phyloP scores from a whole-genome alignment of 2,888 invertebrate genomes.

The Pseudanteris insignis region DNA sequence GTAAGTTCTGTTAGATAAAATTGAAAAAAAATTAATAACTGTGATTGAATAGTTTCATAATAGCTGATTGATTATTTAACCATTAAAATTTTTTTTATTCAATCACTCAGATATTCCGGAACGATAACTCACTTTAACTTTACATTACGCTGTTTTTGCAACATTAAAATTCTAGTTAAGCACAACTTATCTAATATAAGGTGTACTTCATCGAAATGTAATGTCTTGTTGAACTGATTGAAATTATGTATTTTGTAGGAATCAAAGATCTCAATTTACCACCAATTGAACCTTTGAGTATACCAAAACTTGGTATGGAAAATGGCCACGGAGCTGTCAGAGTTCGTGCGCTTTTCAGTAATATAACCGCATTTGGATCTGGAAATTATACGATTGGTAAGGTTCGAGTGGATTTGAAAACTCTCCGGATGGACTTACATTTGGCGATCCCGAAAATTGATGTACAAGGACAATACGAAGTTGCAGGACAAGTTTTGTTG shows the following conservation, averaged over 20 bases:
- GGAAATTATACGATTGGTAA: constrained; percentile 78
- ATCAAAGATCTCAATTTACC: constrained; percentile 78
- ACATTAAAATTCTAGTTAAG: no score
- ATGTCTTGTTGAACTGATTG: no score
- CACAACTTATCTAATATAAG: no score
- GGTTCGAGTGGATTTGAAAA: constrained; percentile 66
- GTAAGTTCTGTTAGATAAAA: no score
- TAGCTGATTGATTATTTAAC: no score
- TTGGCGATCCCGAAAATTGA: constrained; percentile 75
- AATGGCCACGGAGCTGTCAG: constrained; percentile 81
- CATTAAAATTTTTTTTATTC: no score
- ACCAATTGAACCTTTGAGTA: constrained; percentile 77
- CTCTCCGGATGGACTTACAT: constrained; percentile 59
- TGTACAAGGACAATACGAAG: constrained; percentile 79
- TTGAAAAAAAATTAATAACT: no score
- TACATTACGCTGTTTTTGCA: no score
- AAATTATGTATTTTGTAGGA: constrained; percentile 65
- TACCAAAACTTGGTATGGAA: constrained; percentile 79
- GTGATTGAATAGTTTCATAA: no score
- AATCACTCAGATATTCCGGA: no score
- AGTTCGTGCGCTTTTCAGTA: constrained; percentile 77
- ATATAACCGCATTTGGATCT: constrained; percentile 80
- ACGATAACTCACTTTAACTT: no score
- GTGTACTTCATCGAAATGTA: no score
- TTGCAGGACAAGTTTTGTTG: constrained; percentile 79